phyloP scores from a whole-genome alignment of 1,140 invertebrate genomes.

The Streblospio benedicti region DNA sequence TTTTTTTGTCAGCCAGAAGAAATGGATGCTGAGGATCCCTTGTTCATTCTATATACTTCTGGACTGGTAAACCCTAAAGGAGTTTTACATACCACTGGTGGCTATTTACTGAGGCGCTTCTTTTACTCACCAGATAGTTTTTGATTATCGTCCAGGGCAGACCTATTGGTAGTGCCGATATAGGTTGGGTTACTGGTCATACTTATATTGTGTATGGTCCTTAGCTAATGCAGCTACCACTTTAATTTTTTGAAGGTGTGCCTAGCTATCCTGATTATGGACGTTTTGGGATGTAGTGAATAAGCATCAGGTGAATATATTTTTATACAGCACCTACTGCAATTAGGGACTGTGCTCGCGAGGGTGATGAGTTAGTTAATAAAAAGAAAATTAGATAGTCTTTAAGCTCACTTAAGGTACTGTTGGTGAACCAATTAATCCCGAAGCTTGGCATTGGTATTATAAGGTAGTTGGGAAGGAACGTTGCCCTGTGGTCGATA shows the following conservation, averaged over 20 bases:
- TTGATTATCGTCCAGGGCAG: slow-evolving; percentile 50
- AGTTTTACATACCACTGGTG: slow-evolving; percentile 50
- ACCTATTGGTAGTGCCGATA: slow-evolving; percentile 53
- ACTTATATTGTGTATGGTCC: slow-evolving; percentile 54
- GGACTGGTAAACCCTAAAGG: slow-evolving; percentile 55
- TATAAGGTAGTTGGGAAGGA: slow-evolving; percentile 49
- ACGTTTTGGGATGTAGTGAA: slow-evolving; percentile 53
- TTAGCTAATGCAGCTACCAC: slow-evolving; percentile 52
- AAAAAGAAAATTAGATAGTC: not conserved
- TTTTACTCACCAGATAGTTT: slow-evolving; percentile 50
- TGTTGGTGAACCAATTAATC: slow-evolving; percentile 54
- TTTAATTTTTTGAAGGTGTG: slow-evolving; percentile 55
- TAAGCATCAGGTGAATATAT: slow-evolving; percentile 60
- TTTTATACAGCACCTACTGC: slow-evolving; percentile 99
- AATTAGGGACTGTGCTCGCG: slow-evolving; percentile 89
- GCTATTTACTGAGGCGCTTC: slow-evolving; percentile 52
- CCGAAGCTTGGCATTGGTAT: slow-evolving; percentile 55
- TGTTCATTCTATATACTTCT: slow-evolving; percentile 55
- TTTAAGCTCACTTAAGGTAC: slow-evolving; percentile 9
- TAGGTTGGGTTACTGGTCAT: slow-evolving; percentile 57
- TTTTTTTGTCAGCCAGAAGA: slow-evolving; percentile 45
- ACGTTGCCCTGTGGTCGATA: slow-evolving; percentile 50
- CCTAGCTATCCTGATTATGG: slow-evolving; percentile 53
- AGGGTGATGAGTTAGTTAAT: slow-evolving; percentile 52
- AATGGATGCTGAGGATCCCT: slow-evolving; percentile 51